Evolutionary conservation across 2,113 vertebrate genomes (phyloP).

Genomic region (Bostrychus sinensis): DNA sequence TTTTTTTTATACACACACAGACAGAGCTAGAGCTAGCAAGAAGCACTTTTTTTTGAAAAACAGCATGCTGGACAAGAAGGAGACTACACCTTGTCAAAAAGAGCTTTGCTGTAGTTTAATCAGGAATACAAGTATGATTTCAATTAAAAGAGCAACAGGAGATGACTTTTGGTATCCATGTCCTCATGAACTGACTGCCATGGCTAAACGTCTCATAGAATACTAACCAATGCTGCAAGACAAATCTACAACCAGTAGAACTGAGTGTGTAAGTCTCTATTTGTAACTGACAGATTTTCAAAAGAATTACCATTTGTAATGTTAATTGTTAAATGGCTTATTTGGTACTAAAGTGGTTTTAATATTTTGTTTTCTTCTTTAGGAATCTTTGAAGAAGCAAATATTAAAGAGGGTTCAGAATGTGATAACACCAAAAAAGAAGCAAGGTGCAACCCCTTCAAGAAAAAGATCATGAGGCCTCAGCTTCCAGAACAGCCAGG

Average conservation of each 20-base stretch:
- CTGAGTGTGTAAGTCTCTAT: slow-evolving; percentile 15
- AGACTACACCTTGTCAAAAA: too few species aligned
- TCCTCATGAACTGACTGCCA: slow-evolving; percentile 32
- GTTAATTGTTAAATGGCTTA: too few species aligned
- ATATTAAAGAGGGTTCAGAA: slow-evolving; percentile 36
- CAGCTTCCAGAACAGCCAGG: slow-evolving; percentile 8
- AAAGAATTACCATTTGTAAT: slow-evolving; percentile 18
- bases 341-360: too few species aligned
- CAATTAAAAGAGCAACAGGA: slow-evolving; percentile 23
- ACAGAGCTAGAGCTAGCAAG: too few species aligned
- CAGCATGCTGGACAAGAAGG: too few species aligned
- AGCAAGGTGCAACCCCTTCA: slow-evolving; percentile 22
- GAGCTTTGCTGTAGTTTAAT: slow-evolving; percentile 41
- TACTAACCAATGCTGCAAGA: slow-evolving; percentile 34
- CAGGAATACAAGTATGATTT: slow-evolving; percentile 45
- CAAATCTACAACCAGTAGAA: not conserved
- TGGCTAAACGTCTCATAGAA: slow-evolving; percentile 25
- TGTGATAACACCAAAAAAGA: slow-evolving; percentile 25
- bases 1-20: too few species aligned
- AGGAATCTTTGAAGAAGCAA: slow-evolving; percentile 47
- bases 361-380: slow-evolving; percentile 8
- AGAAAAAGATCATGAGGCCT: slow-evolving; percentile 17
- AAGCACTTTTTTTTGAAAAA: too few species aligned
- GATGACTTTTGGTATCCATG: slow-evolving; percentile 36
- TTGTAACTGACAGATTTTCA: not conserved